phyloP scores from a whole-genome alignment of 1,140 invertebrate genomes.

The Dendrolimus kikuchii region DNA sequence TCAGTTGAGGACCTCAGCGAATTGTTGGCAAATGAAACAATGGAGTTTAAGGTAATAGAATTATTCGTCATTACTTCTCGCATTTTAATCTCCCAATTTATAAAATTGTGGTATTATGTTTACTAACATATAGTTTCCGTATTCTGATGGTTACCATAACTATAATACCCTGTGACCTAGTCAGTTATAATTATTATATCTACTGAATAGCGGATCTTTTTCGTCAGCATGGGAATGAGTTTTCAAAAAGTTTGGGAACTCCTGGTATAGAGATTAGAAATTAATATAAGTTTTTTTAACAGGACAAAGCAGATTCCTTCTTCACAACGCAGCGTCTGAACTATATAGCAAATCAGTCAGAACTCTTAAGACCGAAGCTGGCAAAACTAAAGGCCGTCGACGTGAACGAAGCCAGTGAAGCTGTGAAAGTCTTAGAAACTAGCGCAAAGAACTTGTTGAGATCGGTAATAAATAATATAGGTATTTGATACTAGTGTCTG shows the following conservation, averaged over 20 bases:
- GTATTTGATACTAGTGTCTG: too few species aligned
- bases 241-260: neutral
- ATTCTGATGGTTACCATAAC: too few species aligned
- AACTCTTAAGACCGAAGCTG: constrained; percentile 39
- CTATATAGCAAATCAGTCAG: constrained; percentile 55
- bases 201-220: too few species aligned
- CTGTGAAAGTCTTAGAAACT: constrained; percentile 42
- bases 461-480: constrained; percentile 33
- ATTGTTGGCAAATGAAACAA: constrained; percentile 42
- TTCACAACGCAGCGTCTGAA: constrained; percentile 61
- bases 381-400: constrained; percentile 42
- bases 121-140: too few species aligned
- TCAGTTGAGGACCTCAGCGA: constrained; percentile 82
- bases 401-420: constrained; percentile 30
- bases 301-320: constrained; percentile 64
- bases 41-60: constrained; percentile 51
- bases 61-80: too few species aligned
- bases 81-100: too few species aligned
- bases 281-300: constrained; percentile 3
- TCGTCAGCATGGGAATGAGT: too few species aligned
- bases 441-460: constrained; percentile 47
- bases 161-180: too few species aligned
- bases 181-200: too few species aligned
- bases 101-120: too few species aligned
- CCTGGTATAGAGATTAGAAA: neutral